phyloP scores from a whole-genome alignment of 2,888 invertebrate species.

The Noctua janthina region DNA sequence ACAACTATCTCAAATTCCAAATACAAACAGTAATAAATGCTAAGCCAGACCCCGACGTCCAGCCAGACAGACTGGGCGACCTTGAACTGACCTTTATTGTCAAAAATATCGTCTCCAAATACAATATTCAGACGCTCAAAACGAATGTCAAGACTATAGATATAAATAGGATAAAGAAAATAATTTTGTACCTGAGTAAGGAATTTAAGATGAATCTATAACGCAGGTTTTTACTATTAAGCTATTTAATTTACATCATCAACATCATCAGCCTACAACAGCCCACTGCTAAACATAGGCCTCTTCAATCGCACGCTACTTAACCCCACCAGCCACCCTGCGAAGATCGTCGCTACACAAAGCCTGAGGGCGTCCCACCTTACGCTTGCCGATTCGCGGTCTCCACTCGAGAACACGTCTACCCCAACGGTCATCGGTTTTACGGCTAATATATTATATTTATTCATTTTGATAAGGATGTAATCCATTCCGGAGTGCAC shows the following conservation, averaged over 20 bases:
- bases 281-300: not conserved
- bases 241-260: no score
- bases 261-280: no score
- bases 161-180: not conserved
- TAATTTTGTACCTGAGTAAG: not conserved
- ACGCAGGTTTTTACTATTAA: no score
- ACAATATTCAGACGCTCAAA: slow-evolving; percentile 31
- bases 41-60: not conserved
- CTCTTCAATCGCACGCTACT: not conserved
- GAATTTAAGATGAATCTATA: not conserved
- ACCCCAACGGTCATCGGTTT: no score
- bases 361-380: no score
- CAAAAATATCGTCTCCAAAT: slow-evolving; percentile 28
- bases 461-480: no score
- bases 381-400: no score
- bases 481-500: no score
- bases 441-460: no score
- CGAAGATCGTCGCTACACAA: no score
- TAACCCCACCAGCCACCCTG: not conserved
- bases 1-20: not conserved
- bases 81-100: slow-evolving; percentile 22
- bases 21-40: slow-evolving; percentile 11
- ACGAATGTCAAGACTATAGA: slow-evolving; percentile 21
- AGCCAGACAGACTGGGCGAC: slow-evolving; percentile 16
- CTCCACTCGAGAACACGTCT: no score